phyloP scores from a whole-genome alignment of 2,113 vertebrate genomes.

The Argyrosomus japonicus region DNA sequence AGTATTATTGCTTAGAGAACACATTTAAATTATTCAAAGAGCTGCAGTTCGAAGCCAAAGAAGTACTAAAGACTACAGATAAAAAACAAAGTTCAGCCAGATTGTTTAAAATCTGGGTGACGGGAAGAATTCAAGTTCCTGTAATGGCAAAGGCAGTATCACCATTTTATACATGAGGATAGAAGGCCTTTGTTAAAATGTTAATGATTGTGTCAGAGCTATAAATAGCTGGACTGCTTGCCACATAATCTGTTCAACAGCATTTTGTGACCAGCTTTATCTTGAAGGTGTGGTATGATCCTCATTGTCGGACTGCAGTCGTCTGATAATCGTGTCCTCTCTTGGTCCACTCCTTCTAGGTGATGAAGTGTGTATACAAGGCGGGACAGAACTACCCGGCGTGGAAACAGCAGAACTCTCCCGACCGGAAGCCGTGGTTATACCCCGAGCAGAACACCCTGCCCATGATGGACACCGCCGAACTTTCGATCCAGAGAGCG shows the following conservation, averaged over 20 bases:
- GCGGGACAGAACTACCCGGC: slow-evolving; percentile 80
- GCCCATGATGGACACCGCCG: slow-evolving; percentile 78
- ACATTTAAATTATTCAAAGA: too few species aligned
- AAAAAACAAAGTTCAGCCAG: too few species aligned
- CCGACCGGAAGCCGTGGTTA: slow-evolving; percentile 84
- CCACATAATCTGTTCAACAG: not conserved
- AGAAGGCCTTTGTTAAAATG: not conserved
- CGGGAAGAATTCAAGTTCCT: not conserved
- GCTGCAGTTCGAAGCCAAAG: too few species aligned
- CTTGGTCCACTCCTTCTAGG: slow-evolving; percentile 66
- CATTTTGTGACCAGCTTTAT: slow-evolving; percentile 24
- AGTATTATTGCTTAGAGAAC: too few species aligned
- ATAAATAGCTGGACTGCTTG: not conserved
- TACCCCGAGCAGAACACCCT: slow-evolving; percentile 84
- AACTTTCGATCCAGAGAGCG: slow-evolving; percentile 83
- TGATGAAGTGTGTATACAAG: slow-evolving; percentile 82
- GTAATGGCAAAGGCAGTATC: not conserved
- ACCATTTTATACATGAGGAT: not conserved
- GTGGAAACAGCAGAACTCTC: slow-evolving; percentile 83
- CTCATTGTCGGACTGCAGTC: not conserved
- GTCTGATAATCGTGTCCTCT: slow-evolving; percentile 11
- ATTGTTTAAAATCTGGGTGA: not conserved
- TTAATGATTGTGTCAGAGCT: not conserved
- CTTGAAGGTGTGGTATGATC: slow-evolving; percentile 42
- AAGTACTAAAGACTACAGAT: too few species aligned